Conservation (phyloP, 37 sponge, comb jelly and placozoan species). For the Cliona cf. orientalis region DNA sequence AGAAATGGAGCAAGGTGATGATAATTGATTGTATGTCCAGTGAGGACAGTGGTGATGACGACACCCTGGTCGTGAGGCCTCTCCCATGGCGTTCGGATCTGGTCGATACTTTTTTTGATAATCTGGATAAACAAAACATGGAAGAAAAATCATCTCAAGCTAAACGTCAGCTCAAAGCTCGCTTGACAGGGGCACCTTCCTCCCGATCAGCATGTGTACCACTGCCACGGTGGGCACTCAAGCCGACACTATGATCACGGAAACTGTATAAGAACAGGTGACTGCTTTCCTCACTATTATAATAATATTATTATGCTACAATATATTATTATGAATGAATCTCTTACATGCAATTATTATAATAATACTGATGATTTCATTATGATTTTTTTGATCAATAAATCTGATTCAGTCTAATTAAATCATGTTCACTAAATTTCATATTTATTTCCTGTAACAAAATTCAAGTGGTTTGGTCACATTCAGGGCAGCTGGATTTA, state of each 20-base stretch:
- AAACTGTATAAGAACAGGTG: neutral
- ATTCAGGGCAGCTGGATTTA: no score
- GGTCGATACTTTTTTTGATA: neutral
- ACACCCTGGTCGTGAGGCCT: slow-evolving; percentile 1
- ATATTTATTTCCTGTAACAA: neutral
- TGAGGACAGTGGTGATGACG: slow-evolving; percentile 21
- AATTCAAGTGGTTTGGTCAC: neutral
- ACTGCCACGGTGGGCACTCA: neutral
- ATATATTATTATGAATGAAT: neutral
- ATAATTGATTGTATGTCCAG: slow-evolving; percentile 11
- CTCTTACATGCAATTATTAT: neutral
- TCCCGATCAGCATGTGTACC: neutral
- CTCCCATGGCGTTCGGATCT: slow-evolving; percentile 19
- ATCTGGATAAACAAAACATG: neutral
- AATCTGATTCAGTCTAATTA: no score
- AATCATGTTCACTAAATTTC: no score
- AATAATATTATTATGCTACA: neutral
- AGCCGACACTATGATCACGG: neutral
- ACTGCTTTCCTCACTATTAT: neutral
- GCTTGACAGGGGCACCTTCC: neutral
- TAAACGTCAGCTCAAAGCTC: slow-evolving; percentile 1
- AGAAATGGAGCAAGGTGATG: slow-evolving; percentile 15
- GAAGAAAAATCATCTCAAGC: neutral
- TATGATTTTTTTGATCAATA: neutral
- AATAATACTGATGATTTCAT: neutral